Conservation (phyloP, 2,797 vertebrate species). For the Xenopus petersii region DNA sequence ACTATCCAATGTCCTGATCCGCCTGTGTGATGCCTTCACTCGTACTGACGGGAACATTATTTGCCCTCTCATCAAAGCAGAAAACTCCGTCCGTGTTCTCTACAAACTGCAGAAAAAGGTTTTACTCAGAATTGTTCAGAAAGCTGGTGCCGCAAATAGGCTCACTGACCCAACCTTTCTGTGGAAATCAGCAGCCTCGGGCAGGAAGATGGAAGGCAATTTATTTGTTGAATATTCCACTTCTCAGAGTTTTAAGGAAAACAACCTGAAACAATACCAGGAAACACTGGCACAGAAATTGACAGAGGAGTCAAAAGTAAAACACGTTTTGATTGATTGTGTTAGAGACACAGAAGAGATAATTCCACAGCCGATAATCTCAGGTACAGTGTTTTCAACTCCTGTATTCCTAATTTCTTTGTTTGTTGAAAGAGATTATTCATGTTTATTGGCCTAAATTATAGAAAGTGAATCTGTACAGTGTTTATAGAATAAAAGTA, state of each 20-base stretch:
- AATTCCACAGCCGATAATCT: background rate
- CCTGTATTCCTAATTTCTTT: too few relatives aligned
- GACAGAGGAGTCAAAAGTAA: background rate
- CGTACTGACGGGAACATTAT: too few relatives aligned
- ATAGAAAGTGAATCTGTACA: too few relatives aligned
- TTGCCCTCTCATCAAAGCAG: too few relatives aligned
- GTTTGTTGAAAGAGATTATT: too few relatives aligned
- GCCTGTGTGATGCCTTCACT: too few relatives aligned
- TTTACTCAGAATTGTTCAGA: background rate
- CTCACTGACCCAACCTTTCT: background rate
- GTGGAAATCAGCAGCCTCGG: background rate
- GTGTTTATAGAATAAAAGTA: too few relatives aligned
- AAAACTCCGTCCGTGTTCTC: too few relatives aligned
- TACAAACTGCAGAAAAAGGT: too few relatives aligned
- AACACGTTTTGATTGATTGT: background rate
- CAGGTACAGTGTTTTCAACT: conserved; percentile 9
- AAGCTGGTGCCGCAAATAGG: background rate
- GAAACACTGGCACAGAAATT: background rate
- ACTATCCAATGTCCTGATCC: too few relatives aligned
- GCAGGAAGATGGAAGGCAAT: background rate
- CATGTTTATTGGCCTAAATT: too few relatives aligned
- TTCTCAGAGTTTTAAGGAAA: background rate
- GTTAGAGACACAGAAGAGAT: background rate
- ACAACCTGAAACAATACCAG: background rate
- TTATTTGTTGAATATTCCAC: conserved; percentile 1